Base-by-base conservation (phyloP, 37 sponge, comb jelly and placozoan genomes). In the Beroe forskalii region DNA sequence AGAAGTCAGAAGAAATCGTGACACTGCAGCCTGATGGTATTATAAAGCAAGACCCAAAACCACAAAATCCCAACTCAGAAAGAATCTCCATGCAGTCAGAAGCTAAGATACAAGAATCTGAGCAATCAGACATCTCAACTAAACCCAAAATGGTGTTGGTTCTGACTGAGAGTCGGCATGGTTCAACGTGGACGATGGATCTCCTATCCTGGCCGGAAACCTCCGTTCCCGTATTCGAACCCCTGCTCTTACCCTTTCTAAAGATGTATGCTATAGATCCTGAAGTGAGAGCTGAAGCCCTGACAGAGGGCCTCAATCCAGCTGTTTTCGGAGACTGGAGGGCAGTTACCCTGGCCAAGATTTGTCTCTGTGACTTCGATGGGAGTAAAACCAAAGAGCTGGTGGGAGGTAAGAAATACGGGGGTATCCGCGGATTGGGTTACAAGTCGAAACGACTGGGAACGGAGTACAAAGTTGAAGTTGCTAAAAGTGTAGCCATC, bases 281-380 rank as follows among this genome's bases (percentile, higher is more conserved):
- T 24, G 86, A 80, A 30, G 17, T 43, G 43, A 41, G 86, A 24
- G 20, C 9, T 6, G 44, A 44, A 24, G 24, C 55, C 37, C 86
- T 44, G 3, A 48, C 12, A 6, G 55, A 41, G 4, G 55, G 55
- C 8, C 32, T 19, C 19, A 37, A 69, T 69, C 72, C 72, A 48
- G 55, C 9, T 1, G 42, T 33, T 1, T 44, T 42, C 27, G n/a
- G 2, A 3, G 86, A 80, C 55, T 80, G 86, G 86, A 39, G 86
- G 27, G 44, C 37, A 1, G 22, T 44, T 2, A 38, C 14, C 6
- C 48, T 80, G n/a, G 44, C 86, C 8, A 41, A 30, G 27, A 80
- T 80, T n/a, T 80, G 86, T 43, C 44, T 44, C 55, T 80, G 86
- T 80, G 55, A 80, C 24, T 44, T 35, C 25, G 33, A 69, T 32